Conservation (phyloP, 1,140 invertebrate genomes). For the Monochamus saltuarius region DNA sequence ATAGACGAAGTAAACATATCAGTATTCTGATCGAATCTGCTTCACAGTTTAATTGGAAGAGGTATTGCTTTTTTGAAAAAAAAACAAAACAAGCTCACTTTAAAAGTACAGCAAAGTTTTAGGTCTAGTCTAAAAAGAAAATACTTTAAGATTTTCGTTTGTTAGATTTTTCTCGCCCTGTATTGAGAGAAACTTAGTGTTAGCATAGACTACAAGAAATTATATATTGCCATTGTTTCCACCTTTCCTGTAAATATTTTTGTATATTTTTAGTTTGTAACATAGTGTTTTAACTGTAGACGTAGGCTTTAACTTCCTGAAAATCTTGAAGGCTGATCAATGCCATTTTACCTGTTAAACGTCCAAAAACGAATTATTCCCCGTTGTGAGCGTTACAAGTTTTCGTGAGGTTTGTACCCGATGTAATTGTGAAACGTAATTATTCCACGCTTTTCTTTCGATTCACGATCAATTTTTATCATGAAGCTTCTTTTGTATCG, state of each 20-base stretch:
- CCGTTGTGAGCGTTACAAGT: conserved; percentile 3
- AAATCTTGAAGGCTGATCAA: conserved; percentile 26
- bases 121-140: too few species aligned
- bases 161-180: too few species aligned
- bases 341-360: conserved; percentile 19
- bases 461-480: conserved; percentile 4
- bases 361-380: conserved; percentile 15
- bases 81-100: too few species aligned
- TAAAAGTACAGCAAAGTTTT: too few species aligned
- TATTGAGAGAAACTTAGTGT: too few species aligned
- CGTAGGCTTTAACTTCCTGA: conserved; percentile 17
- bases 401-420: conserved; percentile 7
- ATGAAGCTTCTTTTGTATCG: conserved; percentile 4
- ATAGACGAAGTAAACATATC: too few species aligned
- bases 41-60: too few species aligned
- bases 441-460: conserved; percentile 10
- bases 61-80: too few species aligned
- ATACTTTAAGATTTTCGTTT: too few species aligned
- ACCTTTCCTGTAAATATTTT: conserved; percentile 17
- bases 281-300: conserved; percentile 4
- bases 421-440: neutral
- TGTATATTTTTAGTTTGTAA: conserved; percentile 12
- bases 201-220: conserved; percentile 3
- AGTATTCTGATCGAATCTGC: too few species aligned
- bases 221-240: conserved; percentile 18